Conservation (phyloP, 2,888 invertebrate genomes). For the Latrodectus elegans region DNA sequence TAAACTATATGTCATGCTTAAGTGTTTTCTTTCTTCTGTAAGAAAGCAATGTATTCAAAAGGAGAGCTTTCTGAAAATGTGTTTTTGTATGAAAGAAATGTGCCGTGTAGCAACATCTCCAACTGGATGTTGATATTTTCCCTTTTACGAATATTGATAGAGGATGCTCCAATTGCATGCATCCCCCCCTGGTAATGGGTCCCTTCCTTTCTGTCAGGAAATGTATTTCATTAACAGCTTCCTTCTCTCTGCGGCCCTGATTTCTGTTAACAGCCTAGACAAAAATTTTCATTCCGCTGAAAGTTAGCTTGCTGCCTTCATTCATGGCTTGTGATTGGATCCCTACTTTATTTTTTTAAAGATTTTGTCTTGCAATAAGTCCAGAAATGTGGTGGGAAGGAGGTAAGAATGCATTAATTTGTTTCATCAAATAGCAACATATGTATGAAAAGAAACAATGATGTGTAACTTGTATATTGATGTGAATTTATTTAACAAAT, state of each 20-base stretch:
- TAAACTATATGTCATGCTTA: too few species aligned
- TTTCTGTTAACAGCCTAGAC: slow-evolving; percentile 17
- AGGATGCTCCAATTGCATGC: slow-evolving; percentile 65
- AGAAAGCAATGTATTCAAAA: too few species aligned
- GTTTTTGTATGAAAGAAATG: too few species aligned
- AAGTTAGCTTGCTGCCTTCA: background rate
- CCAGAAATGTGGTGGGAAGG: background rate
- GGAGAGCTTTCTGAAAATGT: too few species aligned
- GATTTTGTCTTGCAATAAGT: background rate
- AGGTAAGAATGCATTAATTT: background rate
- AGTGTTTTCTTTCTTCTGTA: too few species aligned
- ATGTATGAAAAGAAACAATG: too few species aligned
- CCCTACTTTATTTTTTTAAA: background rate
- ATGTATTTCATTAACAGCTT: slow-evolving; percentile 37
- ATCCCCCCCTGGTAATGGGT: slow-evolving; percentile 62
- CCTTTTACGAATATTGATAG: slow-evolving; percentile 24
- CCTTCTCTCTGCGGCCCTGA: slow-evolving; percentile 38
- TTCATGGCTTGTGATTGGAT: background rate
- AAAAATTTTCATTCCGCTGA: background rate
- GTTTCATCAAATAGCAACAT: too few species aligned
- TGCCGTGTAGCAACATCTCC: too few species aligned
- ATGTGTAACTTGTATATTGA: too few species aligned
- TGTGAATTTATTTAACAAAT: too few species aligned
- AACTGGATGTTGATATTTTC: background rate
- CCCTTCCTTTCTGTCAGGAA: slow-evolving; percentile 62